Evolutionary conservation across 2,888 invertebrate genomes (phyloP).

Genomic region (Patella ulyssiponensis): DNA sequence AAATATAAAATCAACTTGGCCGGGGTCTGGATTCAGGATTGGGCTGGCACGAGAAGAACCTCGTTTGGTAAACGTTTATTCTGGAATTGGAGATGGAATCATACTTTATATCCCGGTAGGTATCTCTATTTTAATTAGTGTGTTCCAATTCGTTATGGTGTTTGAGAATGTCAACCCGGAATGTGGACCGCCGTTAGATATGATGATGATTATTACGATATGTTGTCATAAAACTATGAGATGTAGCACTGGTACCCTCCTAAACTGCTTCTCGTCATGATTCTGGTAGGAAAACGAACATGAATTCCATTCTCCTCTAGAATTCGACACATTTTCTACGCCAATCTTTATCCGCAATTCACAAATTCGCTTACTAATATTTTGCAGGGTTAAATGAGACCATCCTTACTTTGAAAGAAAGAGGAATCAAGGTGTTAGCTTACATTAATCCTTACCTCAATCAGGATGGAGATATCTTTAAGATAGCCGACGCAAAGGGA

Average conservation of each 20-base stretch:
- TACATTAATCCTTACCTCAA: conserved; percentile 66
- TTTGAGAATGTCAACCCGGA: too few relatives aligned
- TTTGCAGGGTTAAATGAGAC: conserved; percentile 50
- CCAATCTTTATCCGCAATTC: too few relatives aligned
- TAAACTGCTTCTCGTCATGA: too few relatives aligned
- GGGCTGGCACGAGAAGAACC: conserved; percentile 61
- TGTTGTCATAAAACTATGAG: too few relatives aligned
- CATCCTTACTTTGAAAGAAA: conserved; percentile 40
- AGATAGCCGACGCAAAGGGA: conserved; percentile 44
- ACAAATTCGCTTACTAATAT: not conserved
- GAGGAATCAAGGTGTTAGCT: conserved; percentile 55
- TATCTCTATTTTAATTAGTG: too few relatives aligned
- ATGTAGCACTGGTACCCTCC: too few relatives aligned
- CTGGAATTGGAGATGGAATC: conserved; percentile 68
- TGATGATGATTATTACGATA: too few relatives aligned
- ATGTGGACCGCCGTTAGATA: too few relatives aligned
- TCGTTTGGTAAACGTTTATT: conserved; percentile 60
- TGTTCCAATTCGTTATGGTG: too few relatives aligned
- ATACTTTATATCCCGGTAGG: conserved; percentile 55
- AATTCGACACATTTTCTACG: too few relatives aligned
- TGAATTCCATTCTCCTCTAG: too few relatives aligned
- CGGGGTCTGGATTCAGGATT: conserved; percentile 68
- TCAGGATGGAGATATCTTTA: conserved; percentile 52
- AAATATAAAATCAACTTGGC: conserved; percentile 48
- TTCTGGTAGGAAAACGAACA: too few relatives aligned